Evolutionary conservation across 64 coral and sea anemone species (phyloP), one percentile per base, ranked within the genome.

Genomic region (Porites australiensis): DNA sequence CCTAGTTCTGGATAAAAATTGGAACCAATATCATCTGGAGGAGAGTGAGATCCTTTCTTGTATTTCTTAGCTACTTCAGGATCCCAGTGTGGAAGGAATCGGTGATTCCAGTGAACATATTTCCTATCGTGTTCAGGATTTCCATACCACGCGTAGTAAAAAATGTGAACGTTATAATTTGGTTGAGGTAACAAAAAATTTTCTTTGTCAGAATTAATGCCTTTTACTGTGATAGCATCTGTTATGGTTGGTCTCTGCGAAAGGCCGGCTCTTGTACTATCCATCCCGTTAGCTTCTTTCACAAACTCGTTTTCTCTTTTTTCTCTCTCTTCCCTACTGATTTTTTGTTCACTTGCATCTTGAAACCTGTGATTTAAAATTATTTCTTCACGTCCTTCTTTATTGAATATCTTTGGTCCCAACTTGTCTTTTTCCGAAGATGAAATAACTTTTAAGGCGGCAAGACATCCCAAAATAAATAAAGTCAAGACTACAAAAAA

Each of bases 121-220:
- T 89, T 89, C 11, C 98, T 92, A 89, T 99, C 94, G 19, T 82
- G 81, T 50, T 87, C 46, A 20, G 94, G 94, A 60, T 99, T 96
- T 48, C 98, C 98, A 87, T 99, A 99, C 98, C 98, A 99, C 0
- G 88, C 86, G 16, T 99, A 99, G 54, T 99, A 99, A 92, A 99
- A 99, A 21, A 96, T 94, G 53, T 99, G 98, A 15, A 99, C 91
- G 59, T 88, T 91, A 51, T 99, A 94, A 48, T 98, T 91, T 19
- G 92, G 95, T 63, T 91, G 75, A 16, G 91, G 91, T 46, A 84
- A 22, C 6, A 47, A 84, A 84, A 10, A 18, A 22, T 84, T 62
- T 3, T 51, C 15, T 8, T 8, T 44, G 8, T 47, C 16, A 50
- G 11, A 18, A 50, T n/a, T 37, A 37, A 37, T 18, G 15, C 8